Evolutionary conservation across 2,113 vertebrate genomes (phyloP), one percentile per base, ranked within the genome.

Genomic region (Neolamprologus variostigma): DNA sequence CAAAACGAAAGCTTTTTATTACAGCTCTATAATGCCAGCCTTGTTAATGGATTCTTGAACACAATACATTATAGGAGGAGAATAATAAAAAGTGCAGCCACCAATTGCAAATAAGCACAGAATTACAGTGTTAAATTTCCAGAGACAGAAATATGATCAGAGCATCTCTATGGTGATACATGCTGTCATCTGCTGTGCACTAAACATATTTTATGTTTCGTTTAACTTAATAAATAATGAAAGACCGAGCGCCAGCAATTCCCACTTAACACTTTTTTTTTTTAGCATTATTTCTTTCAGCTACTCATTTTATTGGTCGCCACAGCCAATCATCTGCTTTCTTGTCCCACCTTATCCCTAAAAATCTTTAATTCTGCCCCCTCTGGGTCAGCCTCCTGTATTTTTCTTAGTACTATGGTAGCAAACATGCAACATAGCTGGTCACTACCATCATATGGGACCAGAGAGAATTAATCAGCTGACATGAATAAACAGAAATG

Each of bases 191-290:
- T 78, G 9, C 71, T 12, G 42, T n/a, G 23, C 4, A 17, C 6
- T 28, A 28, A 78, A 78, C 0, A 78, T 4, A 50, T 50, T 76
- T 76, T 78, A 78, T 78, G 23, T 78, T 31, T 78, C 16, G 0
- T 0, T 78, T 19, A 73, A 47, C 40, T 76, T 78, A 45, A 73
- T 73, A 73, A 73, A 68, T 45, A 73, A 26, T 76, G 71, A 28
- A 28, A 76, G 40, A 28, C 71, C 0, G 1, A 78, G 23, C 16
- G 0, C 10, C 23, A 0, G 9, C 23, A 0, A 0, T 76, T 47
- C 16, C 71, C 71, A 0, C 14, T 3, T 45, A 6, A 45, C 21
- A 59, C 26, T 4, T 61, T 8, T 14, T 71, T 71, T 0, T 23
- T 55, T 55, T 23, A 23, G 53, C 21, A 55, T 55, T 55, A 55